phyloP scores from a whole-genome alignment of 2,888 invertebrate species.

The Rhagonycha fulva region DNA sequence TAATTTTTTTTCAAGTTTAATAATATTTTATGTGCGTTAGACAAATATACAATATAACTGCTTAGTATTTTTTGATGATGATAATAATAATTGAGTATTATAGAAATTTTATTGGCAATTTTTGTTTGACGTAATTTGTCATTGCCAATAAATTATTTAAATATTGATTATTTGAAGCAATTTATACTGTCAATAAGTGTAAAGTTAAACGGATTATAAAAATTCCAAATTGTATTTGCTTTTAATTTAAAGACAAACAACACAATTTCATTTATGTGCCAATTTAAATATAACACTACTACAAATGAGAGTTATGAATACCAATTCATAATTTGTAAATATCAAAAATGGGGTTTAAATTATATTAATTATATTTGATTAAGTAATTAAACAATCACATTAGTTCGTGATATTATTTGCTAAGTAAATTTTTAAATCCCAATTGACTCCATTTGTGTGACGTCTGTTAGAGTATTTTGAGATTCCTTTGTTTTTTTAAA shows the following conservation, averaged over 20 bases:
- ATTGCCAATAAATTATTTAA: background rate
- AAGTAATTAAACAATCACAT: background rate
- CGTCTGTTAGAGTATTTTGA: no score
- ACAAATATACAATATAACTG: background rate
- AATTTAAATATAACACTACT: background rate
- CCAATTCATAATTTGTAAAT: background rate
- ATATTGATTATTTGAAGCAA: background rate
- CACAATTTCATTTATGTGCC: background rate
- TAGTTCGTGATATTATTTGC: background rate
- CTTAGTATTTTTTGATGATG: background rate
- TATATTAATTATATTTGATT: background rate
- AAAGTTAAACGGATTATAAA: background rate
- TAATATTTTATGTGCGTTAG: background rate
- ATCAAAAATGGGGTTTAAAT: background rate
- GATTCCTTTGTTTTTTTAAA: no score
- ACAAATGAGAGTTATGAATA: background rate
- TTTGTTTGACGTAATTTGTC: background rate
- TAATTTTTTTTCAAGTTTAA: background rate
- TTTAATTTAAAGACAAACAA: background rate
- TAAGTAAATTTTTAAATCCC: background rate
- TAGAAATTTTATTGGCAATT: background rate
- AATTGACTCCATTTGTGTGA: no score
- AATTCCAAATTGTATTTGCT: background rate
- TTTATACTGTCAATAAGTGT: background rate
- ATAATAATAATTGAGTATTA: background rate